phyloP scores from a whole-genome alignment of 2,888 invertebrate species.

The Torymus aiolomorphi region DNA sequence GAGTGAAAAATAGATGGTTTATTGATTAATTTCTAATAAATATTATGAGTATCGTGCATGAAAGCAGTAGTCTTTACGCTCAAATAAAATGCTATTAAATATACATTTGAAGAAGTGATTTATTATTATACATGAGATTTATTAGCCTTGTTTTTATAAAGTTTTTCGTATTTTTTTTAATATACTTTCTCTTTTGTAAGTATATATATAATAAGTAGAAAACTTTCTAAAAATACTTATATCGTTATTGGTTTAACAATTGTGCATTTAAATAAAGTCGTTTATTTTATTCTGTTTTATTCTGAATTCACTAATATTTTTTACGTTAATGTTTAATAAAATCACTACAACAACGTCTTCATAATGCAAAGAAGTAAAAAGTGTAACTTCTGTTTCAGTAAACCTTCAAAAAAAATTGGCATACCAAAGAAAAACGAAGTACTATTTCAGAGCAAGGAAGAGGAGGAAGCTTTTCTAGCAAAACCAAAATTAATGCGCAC shows the following conservation, averaged over 20 bases:
- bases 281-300: background rate
- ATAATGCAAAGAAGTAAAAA: background rate
- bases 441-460: slow-evolving; percentile 50
- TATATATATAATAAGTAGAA: too few relatives aligned
- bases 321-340: background rate
- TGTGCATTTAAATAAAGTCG: too few relatives aligned
- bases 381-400: slow-evolving; percentile 14
- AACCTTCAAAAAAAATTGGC: slow-evolving; percentile 8
- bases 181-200: too few relatives aligned
- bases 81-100: slow-evolving; percentile 10
- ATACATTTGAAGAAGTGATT: too few relatives aligned
- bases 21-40: slow-evolving; percentile 7
- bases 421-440: slow-evolving; percentile 20
- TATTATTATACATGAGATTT: too few relatives aligned
- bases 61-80: slow-evolving; percentile 10
- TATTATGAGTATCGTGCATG: slow-evolving; percentile 3
- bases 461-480: slow-evolving; percentile 65
- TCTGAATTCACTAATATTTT: background rate
- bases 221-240: too few relatives aligned
- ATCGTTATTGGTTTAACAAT: too few relatives aligned
- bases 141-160: too few relatives aligned
- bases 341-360: background rate
- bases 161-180: too few relatives aligned
- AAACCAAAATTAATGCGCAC: slow-evolving; percentile 70
- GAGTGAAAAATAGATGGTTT: slow-evolving; percentile 27